Conservation (phyloP, 2,888 invertebrate genomes). For the Keiferia lycopersicella region DNA sequence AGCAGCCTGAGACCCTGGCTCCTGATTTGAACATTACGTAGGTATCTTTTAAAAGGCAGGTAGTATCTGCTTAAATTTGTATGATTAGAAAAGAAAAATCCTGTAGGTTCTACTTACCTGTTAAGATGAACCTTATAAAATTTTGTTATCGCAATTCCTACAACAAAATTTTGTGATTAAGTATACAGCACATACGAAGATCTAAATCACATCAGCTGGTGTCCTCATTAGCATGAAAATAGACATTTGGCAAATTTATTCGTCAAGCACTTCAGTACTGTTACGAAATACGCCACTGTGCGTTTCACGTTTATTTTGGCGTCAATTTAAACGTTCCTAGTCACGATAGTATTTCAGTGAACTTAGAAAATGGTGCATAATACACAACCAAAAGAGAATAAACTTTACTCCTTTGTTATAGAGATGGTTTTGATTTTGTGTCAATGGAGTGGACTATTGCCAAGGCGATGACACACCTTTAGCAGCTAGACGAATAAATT, state of each 20-base stretch:
- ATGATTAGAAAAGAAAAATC: no score
- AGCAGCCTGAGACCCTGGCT: no score
- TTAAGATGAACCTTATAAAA: no score
- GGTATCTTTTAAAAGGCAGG: no score
- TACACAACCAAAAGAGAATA: not conserved
- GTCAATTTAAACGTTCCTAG: constrained; percentile 67
- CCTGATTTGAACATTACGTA: no score
- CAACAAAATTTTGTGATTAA: not conserved
- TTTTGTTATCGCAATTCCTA: not conserved
- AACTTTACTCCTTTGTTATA: constrained; percentile 23
- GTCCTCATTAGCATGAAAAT: constrained; percentile 25
- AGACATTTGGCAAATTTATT: constrained; percentile 50
- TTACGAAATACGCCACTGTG: constrained; percentile 67
- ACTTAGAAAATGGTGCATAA: constrained; percentile 44
- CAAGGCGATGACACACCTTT: constrained; percentile 73
- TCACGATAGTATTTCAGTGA: constrained; percentile 54
- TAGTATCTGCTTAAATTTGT: no score
- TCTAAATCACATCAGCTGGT: not conserved
- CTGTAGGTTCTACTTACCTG: no score
- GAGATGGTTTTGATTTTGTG: constrained; percentile 39
- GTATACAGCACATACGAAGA: not conserved
- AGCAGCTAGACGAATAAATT: constrained; percentile 78
- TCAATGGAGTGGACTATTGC: constrained; percentile 62
- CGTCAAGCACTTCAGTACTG: constrained; percentile 46
- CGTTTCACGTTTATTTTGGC: constrained; percentile 72